phyloP scores from a whole-genome alignment of 1,140 invertebrate genomes.

The Chironomus tepperi region DNA sequence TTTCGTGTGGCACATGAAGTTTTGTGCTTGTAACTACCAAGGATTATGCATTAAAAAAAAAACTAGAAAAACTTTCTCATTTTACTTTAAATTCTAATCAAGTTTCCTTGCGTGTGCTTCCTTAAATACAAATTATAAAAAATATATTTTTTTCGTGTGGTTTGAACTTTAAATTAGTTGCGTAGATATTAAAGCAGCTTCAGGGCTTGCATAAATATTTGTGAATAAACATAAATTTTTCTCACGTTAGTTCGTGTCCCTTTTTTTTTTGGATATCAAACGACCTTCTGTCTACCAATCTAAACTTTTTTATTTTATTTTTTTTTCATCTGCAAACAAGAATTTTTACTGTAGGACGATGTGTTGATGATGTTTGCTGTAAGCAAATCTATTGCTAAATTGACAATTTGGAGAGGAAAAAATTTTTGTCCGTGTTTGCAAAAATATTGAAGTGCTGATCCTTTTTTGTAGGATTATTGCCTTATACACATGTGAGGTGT shows the following conservation, averaged over 20 bases:
- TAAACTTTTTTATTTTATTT: neutral
- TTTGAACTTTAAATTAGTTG: no score
- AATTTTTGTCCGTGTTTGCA: neutral
- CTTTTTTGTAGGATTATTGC: no score
- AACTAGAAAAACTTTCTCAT: neutral
- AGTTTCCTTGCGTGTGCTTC: neutral
- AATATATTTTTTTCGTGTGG: no score
- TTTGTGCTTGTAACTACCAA: no score
- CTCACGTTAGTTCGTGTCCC: neutral
- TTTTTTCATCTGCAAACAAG: neutral
- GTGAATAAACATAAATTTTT: slow-evolving; percentile 14
- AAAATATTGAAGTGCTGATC: no score
- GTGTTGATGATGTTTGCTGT: neutral
- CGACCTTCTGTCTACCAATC: neutral
- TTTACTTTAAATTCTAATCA: slow-evolving; percentile 9
- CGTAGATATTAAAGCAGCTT: neutral
- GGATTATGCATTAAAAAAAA: neutral
- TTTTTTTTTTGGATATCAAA: neutral
- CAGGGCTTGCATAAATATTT: neutral
- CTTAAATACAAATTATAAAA: neutral
- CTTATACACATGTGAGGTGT: no score
- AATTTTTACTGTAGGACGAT: no score
- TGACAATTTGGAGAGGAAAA: neutral
- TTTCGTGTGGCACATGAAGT: no score
- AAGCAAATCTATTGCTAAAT: neutral